Evolutionary conservation across 2,797 vertebrate genomes (phyloP), one percentile per base, ranked within the genome.

Genomic region (Notolabrus celidotus): DNA sequence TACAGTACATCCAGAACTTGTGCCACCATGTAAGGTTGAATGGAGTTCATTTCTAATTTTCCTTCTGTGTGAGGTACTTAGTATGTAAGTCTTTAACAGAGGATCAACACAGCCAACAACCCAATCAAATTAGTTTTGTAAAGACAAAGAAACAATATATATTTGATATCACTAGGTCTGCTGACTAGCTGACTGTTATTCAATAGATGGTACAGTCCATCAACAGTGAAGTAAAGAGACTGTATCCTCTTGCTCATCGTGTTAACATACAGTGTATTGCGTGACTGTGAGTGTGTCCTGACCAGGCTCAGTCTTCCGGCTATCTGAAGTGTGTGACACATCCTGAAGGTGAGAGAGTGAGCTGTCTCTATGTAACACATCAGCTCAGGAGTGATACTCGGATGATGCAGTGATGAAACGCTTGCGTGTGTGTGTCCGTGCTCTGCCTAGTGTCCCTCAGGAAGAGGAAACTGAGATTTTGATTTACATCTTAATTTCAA

Each of bases 321-420:
- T 20, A 25, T 12, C 53, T 17, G 27, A 49, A 67, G 38, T 71
- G 59, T 74, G 59, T 69, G 43, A 55, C 68, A 75, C 68, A 71
- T 58, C 20, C 1, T n/a, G 43, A 66, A 78, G 46, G 75, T 73
- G 77, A 74, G 66, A 46, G 25, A 11, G 0, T 2, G 23, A 67
- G 54, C 69, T 82, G 73, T 76, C 69, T 59, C 50, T 59, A 20
- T 36, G 55, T 79, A 79, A 79, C 83, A 79, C 71, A 52, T 68
- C 15, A 31, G 46, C 52, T 61, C 0, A 5, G 25, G 43, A 45
- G 50, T 43, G 31, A 65, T 2, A 60, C 36, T 23, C 49, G 68
- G 61, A 52, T 63, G 70, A 74, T 49, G 49, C 10, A 58, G 45
- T 3, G 20, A 47, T 20, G 39, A n/a, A 79, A 31, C 2, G n/a